Evolutionary conservation across 53 echinoderm and acorn worm species (phyloP), one percentile per base, ranked within the genome.

Genomic region (Patiria pectinifera): DNA sequence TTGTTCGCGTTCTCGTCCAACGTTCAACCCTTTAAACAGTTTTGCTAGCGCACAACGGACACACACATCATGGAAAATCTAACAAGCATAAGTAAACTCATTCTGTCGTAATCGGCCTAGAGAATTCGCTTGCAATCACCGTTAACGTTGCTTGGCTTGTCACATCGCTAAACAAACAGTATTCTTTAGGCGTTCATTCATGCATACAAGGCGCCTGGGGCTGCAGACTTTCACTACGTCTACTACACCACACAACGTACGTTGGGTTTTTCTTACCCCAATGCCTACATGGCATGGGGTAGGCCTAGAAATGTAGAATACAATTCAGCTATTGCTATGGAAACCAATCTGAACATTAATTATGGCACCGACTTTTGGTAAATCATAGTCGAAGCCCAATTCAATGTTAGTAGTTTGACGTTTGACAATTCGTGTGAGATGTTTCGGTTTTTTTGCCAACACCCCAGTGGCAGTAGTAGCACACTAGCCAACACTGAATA

Each of bases 121-220:
- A 75, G 59, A 59, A 46, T 76, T 87, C 61, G 18, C 43, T 87
- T 78, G 25, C 76, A 76, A 35, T 76, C 75, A 59, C 45, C 48
- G 11, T 66, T 78, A 62, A 11, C 63, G 43, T 45, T 49, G 19
- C 46, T 45, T n/a, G 80, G 69, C 11, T 23, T 90, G 90, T 90
- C 90, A 66, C 90, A 81, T 77, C 47, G 48, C 80, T 63, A 69
- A 47, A 81, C 66, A 90, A 90, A 90, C 90, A 81, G 77, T 80
- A 90, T 80, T 62, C 70, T 66, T 90, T 80, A 48, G 26, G 1
- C n/a, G 81, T 24, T 62, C 80, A 69, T 45, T 90, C 90, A 90
- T 45, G 90, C 90, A 47, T 80, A 59, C 49, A 59, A 11, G 16
- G 24, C 76, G 77, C 88, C 88, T 78, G 44, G 62, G 88, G 88